A percentile compares a stretch with the other conserved stretches of the same genome.
Conservation (phyloP, 1,140 invertebrate species). For the Psix sp. region DNA sequence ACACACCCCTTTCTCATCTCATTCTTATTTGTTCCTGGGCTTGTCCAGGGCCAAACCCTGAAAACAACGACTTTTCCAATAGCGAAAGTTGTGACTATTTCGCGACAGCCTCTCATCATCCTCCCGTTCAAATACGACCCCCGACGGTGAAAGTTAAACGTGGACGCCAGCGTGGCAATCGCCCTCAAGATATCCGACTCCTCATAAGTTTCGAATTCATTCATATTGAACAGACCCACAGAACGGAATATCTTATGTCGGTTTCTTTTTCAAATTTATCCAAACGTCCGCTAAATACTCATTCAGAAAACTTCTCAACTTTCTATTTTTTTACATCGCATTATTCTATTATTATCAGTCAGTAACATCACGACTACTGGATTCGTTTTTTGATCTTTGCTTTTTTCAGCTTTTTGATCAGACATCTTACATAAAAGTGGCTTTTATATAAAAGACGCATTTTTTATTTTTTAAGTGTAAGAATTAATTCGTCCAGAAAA, state of each 20-base stretch:
- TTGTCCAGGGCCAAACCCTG: conserved; percentile 21
- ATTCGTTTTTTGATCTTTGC: no score
- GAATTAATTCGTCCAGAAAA: no score
- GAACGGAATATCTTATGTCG: conserved; percentile 19
- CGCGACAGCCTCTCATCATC: conserved; percentile 3
- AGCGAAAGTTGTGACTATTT: conserved; percentile 56
- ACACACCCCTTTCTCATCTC: conserved; percentile 6
- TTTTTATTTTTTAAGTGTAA: no score
- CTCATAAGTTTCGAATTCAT: conserved; percentile 43
- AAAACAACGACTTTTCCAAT: conserved; percentile 56
- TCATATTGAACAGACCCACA: conserved; percentile 26
- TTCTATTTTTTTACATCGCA: conserved; percentile 2
- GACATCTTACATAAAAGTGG: no score
- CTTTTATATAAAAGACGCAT: no score
- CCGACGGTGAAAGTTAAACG: conserved; percentile 55
- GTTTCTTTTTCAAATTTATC: conserved; percentile 19
- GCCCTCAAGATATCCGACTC: conserved; percentile 46
- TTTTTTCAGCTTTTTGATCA: no score
- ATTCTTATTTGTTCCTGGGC: conserved; percentile 15
- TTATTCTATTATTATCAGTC: no score
- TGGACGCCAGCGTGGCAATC: conserved; percentile 29
- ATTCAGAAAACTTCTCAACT: conserved; percentile 13
- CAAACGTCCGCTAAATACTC: conserved; percentile 2
- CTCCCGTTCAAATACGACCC: conserved; percentile 7
- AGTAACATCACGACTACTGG: no score